Conservation (phyloP, 2,113 vertebrate genomes). For the Sylvia atricapilla region DNA sequence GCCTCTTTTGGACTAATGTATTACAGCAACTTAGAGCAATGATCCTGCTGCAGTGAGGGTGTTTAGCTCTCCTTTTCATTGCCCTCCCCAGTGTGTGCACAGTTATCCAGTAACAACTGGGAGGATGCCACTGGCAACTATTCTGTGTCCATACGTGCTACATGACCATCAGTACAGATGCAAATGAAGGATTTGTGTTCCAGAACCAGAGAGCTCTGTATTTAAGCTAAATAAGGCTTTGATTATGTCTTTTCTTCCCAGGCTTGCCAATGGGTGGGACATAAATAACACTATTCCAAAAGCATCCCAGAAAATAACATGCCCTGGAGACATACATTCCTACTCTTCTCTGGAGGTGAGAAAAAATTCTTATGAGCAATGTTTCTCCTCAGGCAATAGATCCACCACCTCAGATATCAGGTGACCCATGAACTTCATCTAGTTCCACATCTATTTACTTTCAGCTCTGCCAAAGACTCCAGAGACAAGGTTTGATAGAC, state of each 20-base stretch:
- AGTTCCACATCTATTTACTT: background rate
- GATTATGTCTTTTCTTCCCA: slow-evolving; percentile 17
- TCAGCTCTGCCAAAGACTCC: background rate
- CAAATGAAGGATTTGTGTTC: slow-evolving; percentile 11
- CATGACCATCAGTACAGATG: background rate
- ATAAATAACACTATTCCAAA: slow-evolving; percentile 6
- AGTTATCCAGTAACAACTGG: background rate
- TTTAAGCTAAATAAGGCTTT: slow-evolving; percentile 39
- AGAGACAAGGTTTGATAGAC: background rate
- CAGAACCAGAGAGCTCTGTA: slow-evolving; percentile 16
- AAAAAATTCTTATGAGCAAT: background rate
- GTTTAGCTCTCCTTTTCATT: background rate
- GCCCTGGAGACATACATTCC: background rate
- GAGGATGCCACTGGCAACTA: background rate
- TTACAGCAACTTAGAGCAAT: background rate
- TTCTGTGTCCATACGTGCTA: background rate
- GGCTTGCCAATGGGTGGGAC: background rate
- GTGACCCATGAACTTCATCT: background rate
- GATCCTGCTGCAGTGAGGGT: background rate
- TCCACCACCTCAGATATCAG: background rate
- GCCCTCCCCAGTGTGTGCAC: background rate
- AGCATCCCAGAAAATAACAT: background rate
- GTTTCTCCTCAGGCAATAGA: background rate
- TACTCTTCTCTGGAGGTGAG: background rate
- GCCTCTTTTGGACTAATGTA: background rate